A percentile compares a stretch with the other conserved stretches of the same genome.
These are phyloP conservation scores for Parazoanthus swiftii DNA, from an alignment of 92 coral and sea anemone species.

Conservation along the genomic window DNA sequence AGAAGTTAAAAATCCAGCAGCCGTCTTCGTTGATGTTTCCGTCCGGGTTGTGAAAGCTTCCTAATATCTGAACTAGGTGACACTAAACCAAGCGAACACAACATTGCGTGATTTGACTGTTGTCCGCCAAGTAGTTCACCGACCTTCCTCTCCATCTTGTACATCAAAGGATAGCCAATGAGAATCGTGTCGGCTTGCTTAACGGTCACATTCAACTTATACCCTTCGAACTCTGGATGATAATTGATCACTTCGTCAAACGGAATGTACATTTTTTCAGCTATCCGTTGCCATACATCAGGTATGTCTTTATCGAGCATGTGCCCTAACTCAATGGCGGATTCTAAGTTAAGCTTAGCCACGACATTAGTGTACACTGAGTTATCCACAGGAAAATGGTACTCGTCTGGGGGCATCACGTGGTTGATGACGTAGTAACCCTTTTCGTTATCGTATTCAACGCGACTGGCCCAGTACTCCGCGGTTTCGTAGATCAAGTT, in stretches of 20 bases:
- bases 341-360: slow-evolving; percentile 79
- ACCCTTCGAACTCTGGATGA: slow-evolving; percentile 83
- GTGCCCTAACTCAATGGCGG: slow-evolving; percentile 71
- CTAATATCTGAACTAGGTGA: too few relatives aligned
- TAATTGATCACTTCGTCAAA: slow-evolving; percentile 58
- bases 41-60: too few relatives aligned
- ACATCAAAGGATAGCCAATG: slow-evolving; percentile 75
- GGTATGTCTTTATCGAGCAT: slow-evolving; percentile 67
- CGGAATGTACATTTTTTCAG: slow-evolving; percentile 78
- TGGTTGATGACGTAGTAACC: slow-evolving; percentile 73
- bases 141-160: slow-evolving; percentile 73
- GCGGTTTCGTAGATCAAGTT: slow-evolving; percentile 82
- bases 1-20: too few relatives aligned
- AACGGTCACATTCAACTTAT: slow-evolving; percentile 40
- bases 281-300: slow-evolving; percentile 58
- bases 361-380: slow-evolving; percentile 83
- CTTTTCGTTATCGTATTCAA: slow-evolving; percentile 53
- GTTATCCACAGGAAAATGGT: slow-evolving; percentile 85
- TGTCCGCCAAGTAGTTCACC: neutral
- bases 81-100: too few relatives aligned
- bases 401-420: slow-evolving; percentile 96
- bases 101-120: too few relatives aligned
- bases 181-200: slow-evolving; percentile 85
- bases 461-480: slow-evolving; percentile 89
- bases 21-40: too few relatives aligned